These are phyloP conservation scores for Micromys minutus DNA, from an alignment of 2,113 vertebrate species.

Conservation along the genomic window DNA sequence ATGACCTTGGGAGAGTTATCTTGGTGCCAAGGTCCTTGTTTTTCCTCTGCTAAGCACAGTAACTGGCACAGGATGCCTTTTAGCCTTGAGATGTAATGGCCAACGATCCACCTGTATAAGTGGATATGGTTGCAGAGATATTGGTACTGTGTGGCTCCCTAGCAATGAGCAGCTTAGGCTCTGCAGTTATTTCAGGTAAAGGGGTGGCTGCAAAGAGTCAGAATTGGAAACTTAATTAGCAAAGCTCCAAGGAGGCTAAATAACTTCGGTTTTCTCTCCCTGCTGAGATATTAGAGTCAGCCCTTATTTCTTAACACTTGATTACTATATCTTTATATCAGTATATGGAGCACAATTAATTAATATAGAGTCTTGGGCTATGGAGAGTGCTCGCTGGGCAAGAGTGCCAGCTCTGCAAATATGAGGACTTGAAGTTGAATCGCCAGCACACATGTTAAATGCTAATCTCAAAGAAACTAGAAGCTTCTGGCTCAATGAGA, in stretches of 20 bases:
- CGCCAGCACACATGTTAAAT: not conserved
- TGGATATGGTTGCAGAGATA: not conserved
- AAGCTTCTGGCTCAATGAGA: not conserved
- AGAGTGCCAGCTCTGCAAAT: not conserved
- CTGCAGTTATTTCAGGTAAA: conserved; percentile 52
- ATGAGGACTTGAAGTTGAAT: not conserved
- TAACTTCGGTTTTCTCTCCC: not conserved
- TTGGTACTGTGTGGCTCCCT: not conserved
- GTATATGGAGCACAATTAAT: not conserved
- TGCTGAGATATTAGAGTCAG: not conserved
- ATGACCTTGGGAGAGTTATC: not conserved
- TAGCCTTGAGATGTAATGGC: not conserved
- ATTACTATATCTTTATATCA: conserved; percentile 45
- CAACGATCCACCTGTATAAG: not conserved
- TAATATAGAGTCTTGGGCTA: not conserved
- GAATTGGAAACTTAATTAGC: conserved; percentile 17
- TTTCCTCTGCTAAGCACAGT: not conserved
- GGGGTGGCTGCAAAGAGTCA: not conserved
- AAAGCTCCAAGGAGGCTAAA: conserved; percentile 4
- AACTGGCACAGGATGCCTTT: not conserved
- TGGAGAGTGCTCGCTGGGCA: not conserved
- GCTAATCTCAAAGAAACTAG: not conserved
- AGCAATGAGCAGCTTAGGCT: not conserved
- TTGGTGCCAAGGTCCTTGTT: not conserved
- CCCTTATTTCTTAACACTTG: conserved; percentile 38